Evolutionary conservation across 2,797 vertebrate genomes (phyloP).

Genomic region (Luscinia luscinia): DNA sequence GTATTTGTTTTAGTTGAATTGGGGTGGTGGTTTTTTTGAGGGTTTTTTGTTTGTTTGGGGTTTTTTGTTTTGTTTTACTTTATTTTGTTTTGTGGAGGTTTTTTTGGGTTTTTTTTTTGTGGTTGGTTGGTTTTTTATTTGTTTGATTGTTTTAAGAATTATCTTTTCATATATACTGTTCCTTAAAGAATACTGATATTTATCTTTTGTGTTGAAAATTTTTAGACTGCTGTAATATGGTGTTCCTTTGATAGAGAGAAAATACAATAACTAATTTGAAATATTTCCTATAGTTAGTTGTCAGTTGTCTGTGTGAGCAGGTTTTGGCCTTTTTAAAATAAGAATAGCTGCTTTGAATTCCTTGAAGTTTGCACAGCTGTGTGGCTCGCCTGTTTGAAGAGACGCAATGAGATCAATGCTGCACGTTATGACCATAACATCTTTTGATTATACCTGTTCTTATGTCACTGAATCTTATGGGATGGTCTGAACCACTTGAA

Average conservation of each 20-base stretch:
- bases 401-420: background rate
- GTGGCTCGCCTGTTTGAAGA: background rate
- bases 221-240: background rate
- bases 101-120: too few relatives aligned
- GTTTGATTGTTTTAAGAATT: background rate
- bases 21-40: too few relatives aligned
- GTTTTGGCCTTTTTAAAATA: background rate
- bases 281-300: background rate
- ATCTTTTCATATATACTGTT: background rate
- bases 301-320: background rate
- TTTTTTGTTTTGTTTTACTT: too few relatives aligned
- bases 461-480: background rate
- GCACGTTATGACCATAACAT: background rate
- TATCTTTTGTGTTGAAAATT: background rate
- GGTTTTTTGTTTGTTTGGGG: too few relatives aligned
- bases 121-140: background rate
- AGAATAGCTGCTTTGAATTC: background rate
- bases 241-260: background rate
- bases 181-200: background rate
- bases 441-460: background rate
- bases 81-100: background rate
- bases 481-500: background rate
- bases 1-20: background rate
- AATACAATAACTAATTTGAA: background rate
- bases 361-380: background rate